Evolutionary conservation across 1,140 invertebrate genomes (phyloP).

Genomic region (Drosophila quadrilineata): DNA sequence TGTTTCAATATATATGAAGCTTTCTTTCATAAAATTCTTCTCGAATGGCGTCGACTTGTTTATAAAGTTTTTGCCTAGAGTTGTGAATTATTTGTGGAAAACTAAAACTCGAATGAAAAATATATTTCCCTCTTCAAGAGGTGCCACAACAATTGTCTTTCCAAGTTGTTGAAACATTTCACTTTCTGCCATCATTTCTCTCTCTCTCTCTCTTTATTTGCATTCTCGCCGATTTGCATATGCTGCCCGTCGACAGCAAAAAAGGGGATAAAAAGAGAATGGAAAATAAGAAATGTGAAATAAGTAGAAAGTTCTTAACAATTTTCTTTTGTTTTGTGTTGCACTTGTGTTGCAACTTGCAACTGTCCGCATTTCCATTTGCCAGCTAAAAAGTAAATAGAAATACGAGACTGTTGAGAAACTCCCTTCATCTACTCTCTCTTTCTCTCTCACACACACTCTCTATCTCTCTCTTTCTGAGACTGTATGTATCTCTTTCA

Average conservation of each 20-base stretch:
- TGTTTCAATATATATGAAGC: too few species aligned
- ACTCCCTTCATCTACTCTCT: too few species aligned
- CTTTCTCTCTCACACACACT: too few species aligned
- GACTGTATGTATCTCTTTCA: too few species aligned
- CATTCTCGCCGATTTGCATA: conserved; percentile 56
- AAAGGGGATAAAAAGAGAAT: neutral
- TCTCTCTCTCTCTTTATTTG: neutral
- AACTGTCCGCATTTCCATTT: conserved; percentile 54
- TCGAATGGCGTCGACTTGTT: conserved; percentile 8
- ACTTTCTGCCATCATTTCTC: conserved; percentile 4
- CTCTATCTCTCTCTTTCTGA: too few species aligned
- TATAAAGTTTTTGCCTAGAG: conserved; percentile 20
- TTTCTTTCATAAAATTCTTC: too few species aligned
- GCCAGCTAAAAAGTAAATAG: conserved; percentile 32
- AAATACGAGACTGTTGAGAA: conserved; percentile 39
- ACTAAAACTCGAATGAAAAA: conserved; percentile 19
- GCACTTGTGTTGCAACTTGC: conserved; percentile 40
- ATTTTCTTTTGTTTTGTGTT: conserved; percentile 55
- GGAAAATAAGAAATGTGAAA: neutral
- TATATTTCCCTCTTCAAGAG: conserved; percentile 52
- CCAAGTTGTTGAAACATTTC: conserved; percentile 26
- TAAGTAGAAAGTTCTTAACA: conserved; percentile 52
- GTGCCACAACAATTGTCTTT: conserved; percentile 41
- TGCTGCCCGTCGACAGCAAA: conserved; percentile 58
- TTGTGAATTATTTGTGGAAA: conserved; percentile 20